Evolutionary conservation across 1,140 invertebrate species (phyloP).

Genomic region (Nasonia longicornis): DNA sequence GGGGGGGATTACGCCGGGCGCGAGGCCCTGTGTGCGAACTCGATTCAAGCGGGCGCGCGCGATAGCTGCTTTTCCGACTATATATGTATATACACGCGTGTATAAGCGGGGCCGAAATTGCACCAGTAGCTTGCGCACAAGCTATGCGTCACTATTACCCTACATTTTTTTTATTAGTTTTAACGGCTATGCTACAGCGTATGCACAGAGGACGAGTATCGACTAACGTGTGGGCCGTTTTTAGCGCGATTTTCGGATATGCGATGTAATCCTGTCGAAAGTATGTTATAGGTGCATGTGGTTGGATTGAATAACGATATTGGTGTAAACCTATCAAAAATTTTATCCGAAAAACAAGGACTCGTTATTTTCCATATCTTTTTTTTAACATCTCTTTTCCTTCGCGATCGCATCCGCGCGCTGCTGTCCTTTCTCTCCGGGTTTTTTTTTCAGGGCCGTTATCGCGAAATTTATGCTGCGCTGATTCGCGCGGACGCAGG

Average conservation of each 20-base stretch:
- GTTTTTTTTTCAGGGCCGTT: slow-evolving; percentile 5
- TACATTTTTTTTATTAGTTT: slow-evolving; percentile 33
- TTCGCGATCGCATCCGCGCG: not conserved
- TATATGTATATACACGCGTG: not conserved
- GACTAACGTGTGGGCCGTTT: too few relatives aligned
- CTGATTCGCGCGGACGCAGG: slow-evolving; percentile 9
- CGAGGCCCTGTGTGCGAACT: not conserved
- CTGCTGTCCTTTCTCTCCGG: not conserved
- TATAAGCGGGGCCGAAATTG: not conserved
- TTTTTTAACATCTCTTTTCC: not conserved
- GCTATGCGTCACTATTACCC: slow-evolving; percentile 10
- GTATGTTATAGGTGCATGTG: too few relatives aligned
- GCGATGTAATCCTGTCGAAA: too few relatives aligned
- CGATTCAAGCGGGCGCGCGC: not conserved
- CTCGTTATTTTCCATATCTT: not conserved
- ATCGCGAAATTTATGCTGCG: slow-evolving; percentile 39
- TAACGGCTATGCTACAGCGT: not conserved
- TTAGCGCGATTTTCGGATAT: too few relatives aligned
- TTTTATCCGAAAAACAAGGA: too few relatives aligned
- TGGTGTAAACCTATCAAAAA: too few relatives aligned
- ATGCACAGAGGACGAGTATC: too few relatives aligned
- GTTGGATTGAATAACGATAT: too few relatives aligned
- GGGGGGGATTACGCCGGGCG: not conserved
- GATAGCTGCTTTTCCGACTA: slow-evolving; percentile 16
- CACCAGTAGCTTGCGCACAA: not conserved